phyloP scores from a whole-genome alignment of 1,140 invertebrate species.

The Drosophila pandora region DNA sequence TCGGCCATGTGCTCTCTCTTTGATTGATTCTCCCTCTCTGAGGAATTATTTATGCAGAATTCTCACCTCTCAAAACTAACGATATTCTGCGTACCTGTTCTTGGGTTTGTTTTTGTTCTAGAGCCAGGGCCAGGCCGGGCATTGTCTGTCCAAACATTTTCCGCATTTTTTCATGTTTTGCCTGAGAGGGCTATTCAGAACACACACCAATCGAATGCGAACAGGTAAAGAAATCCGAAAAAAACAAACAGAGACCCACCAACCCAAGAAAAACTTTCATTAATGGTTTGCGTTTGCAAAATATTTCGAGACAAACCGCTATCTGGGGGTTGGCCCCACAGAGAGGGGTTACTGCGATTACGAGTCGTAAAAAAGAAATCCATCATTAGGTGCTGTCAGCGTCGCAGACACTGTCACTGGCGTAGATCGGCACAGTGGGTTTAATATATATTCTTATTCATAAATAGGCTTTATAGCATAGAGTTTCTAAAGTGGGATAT shows the following conservation, averaged over 20 bases:
- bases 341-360: slow-evolving; percentile 52
- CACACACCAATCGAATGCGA: slow-evolving; percentile 41
- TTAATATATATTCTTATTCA: too few species aligned
- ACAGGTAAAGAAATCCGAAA: slow-evolving; percentile 42
- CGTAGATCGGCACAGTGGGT: slow-evolving; percentile 47
- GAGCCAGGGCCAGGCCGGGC: slow-evolving; percentile 43
- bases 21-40: slow-evolving; percentile 21
- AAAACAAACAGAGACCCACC: slow-evolving; percentile 25
- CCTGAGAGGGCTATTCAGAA: slow-evolving; percentile 50
- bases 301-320: slow-evolving; percentile 61
- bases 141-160: slow-evolving; percentile 75
- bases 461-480: too few species aligned
- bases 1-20: slow-evolving; percentile 18
- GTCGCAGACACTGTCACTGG: slow-evolving; percentile 19
- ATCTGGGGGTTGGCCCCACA: slow-evolving; percentile 30
- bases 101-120: slow-evolving; percentile 20
- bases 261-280: slow-evolving; percentile 62
- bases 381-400: slow-evolving; percentile 64
- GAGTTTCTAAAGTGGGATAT: too few species aligned
- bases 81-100: slow-evolving; percentile 71
- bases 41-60: slow-evolving; percentile 1
- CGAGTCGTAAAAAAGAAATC: slow-evolving; percentile 75
- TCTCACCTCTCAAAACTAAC: slow-evolving; percentile 14
- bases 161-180: slow-evolving; percentile 71
- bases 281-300: slow-evolving; percentile 62